Base-by-base conservation (phyloP, 2,113 vertebrate genomes). In the Stercorarius parasiticus region DNA sequence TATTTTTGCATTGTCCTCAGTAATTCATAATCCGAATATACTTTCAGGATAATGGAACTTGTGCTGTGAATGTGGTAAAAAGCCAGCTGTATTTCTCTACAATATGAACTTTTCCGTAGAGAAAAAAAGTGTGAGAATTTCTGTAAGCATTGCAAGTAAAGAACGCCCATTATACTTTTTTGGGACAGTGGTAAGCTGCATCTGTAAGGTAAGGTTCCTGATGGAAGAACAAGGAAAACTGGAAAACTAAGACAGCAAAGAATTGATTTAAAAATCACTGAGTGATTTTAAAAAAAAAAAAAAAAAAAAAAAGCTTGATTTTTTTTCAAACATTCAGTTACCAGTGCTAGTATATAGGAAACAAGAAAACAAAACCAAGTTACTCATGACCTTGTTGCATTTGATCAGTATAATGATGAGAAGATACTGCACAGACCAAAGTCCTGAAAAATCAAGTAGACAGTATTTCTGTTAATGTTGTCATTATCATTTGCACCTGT, bases 141-240 rank as follows among this genome's bases (percentile, higher is more conserved):
- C 67, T 90, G 34, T 61, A 62, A 50, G 52, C 13, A 3, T 85
- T 87, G 14, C 13, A 79, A 40, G 22, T 84, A 27, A 38, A 40
- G 25, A 91, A 23, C 0, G 0, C 15, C 32, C 30, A 5, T 70
- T 67, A 2, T 18, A 9, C 6, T 64, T 59, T 11, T 53, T 40
- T 69, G 56, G 56, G 52, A 27, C 27, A 36, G 32, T 43, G 34
- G 13, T 67, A 53, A 76, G 7, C 65, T 84, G 61, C 10, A 32
- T 65, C 40, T 72, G 14, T 38, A 40, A 53, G 38, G 47, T n/a
- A 15, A 45, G 20, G 13, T 32, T 90, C 47, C n/a, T 25, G 6
- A 5, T 38, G 26, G 42, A 72, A 67, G 65, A 55, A 69, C 19
- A 83, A n/a, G 15, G 49, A 90, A 71, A 69, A 20, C 22, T 40